Evolutionary conservation across 2,113 vertebrate species (phyloP).

Genomic region (Erythrolamprus reginae): DNA sequence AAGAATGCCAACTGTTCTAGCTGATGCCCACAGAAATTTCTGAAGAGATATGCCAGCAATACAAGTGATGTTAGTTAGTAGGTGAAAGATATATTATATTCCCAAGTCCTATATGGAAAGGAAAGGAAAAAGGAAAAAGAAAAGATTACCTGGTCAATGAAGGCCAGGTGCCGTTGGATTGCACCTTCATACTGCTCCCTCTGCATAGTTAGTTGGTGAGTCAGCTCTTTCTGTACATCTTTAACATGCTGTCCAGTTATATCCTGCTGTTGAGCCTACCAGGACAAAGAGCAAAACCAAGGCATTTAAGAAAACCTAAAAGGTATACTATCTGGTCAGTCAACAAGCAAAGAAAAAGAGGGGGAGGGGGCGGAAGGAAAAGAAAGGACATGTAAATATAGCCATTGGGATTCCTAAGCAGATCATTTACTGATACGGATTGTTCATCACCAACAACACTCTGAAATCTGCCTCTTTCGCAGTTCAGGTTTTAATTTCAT

Average conservation of each 20-base stretch:
- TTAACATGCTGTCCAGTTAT: slow-evolving; percentile 77
- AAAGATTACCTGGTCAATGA: slow-evolving; percentile 87
- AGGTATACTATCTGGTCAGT: neutral
- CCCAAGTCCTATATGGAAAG: neutral
- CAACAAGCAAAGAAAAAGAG: neutral
- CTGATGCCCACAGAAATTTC: neutral
- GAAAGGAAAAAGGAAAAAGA: neutral
- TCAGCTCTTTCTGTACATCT: slow-evolving; percentile 84
- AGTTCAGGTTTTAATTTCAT: neutral
- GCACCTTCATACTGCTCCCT: slow-evolving; percentile 89
- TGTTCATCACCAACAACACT: neutral
- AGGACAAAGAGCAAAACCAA: neutral
- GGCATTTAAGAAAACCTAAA: neutral
- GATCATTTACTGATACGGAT: neutral
- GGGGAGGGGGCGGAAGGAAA: no score
- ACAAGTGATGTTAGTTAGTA: neutral
- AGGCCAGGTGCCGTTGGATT: slow-evolving; percentile 87
- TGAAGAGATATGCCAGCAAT: neutral
- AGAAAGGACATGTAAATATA: neutral
- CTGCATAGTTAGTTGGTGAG: slow-evolving; percentile 78
- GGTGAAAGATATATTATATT: neutral
- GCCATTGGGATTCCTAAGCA: neutral
- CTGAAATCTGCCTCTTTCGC: neutral
- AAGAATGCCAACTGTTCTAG: neutral
- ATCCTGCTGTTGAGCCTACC: slow-evolving; percentile 86